Base-by-base conservation (phyloP, 1,140 invertebrate species). In the Hydropsyche tenuis region DNA sequence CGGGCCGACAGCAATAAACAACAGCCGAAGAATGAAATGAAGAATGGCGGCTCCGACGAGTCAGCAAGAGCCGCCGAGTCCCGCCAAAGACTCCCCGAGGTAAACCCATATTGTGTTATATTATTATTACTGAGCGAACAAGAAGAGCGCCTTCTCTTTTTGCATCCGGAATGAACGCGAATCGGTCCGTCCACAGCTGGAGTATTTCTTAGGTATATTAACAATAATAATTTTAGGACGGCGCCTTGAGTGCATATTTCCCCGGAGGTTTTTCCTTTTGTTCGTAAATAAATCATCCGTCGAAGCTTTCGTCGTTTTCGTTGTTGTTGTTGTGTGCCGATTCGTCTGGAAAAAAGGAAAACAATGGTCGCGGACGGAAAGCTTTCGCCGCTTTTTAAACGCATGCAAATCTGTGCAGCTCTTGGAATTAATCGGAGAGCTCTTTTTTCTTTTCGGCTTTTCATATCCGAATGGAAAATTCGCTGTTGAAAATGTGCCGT, bases 31-130 rank as follows among this genome's bases (percentile, higher is more conserved):
- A 62, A 43, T 73, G 75, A 76, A 65, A 76, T 76, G 75, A 76
- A 74, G 72, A 48, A 76, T 76, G 75, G 75, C 75, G 18, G 62
- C 66, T 60, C 23, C 56, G 14, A 66, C 62, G 56, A 76, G 75
- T 48, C 72, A 69, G 27, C 74, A 76, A 69, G 75, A 76, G 64
- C 27, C 69, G 22, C 66, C 53, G 48, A 69, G 72, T 69, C 68
- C 72, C 0, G 75, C 72, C 14, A 76, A 74, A 63, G 75, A 76
- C 42, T 73, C 72, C 43, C 72, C 72, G 63, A 76, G 75, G 75
- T 76, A 76, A 73, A 64, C 18, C 45, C 30, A 37, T 37, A 37
- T 9, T n/a, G n/a, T n/a, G n/a, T n/a, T n/a, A n/a, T n/a, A n/a
- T n/a, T n/a, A n/a, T n/a, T n/a, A n/a, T n/a, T n/a, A 37, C 30